Conservation (phyloP, 2,113 vertebrate genomes). For the Echinops telfairi region DNA sequence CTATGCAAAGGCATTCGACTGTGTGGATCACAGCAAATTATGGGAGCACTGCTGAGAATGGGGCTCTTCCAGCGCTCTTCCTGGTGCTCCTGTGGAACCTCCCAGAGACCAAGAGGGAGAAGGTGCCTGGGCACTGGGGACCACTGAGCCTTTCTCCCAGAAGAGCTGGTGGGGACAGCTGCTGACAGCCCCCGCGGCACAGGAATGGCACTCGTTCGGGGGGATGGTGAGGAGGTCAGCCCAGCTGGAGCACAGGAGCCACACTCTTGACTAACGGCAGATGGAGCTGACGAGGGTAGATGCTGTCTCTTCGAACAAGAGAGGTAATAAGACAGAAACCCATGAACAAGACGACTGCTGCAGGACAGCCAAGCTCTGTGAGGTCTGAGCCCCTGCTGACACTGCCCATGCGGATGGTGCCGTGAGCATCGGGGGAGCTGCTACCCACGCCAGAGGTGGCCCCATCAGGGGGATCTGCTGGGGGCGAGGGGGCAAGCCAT, state of each 20-base stretch:
- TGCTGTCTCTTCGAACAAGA: slow-evolving; percentile 29
- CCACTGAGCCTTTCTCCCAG: not conserved
- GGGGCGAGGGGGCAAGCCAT: accelerated
- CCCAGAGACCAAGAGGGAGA: too few relatives aligned
- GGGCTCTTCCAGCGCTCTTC: too few relatives aligned
- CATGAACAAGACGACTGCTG: not conserved
- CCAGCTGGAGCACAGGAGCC: not conserved
- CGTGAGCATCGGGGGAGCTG: accelerated
- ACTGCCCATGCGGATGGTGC: not conserved
- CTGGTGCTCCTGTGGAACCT: too few relatives aligned
- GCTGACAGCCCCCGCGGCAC: not conserved
- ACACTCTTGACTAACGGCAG: not conserved
- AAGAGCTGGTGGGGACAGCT: not conserved
- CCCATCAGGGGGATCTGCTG: accelerated
- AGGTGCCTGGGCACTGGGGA: not conserved
- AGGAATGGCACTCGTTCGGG: slow-evolving; percentile 3
- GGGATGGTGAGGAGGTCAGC: not conserved
- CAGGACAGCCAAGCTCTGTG: slow-evolving; percentile 31
- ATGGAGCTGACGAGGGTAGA: not conserved
- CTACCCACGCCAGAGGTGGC: not conserved
- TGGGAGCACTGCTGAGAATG: too few relatives aligned
- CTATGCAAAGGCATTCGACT: too few relatives aligned
- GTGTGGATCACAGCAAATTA: too few relatives aligned
- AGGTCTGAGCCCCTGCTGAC: not conserved
- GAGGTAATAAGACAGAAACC: slow-evolving; percentile 16